A percentile compares a stretch with the other conserved stretches of the same genome.
phyloP scores from a whole-genome alignment of 1,140 invertebrate species.

The Hestina assimilis region DNA sequence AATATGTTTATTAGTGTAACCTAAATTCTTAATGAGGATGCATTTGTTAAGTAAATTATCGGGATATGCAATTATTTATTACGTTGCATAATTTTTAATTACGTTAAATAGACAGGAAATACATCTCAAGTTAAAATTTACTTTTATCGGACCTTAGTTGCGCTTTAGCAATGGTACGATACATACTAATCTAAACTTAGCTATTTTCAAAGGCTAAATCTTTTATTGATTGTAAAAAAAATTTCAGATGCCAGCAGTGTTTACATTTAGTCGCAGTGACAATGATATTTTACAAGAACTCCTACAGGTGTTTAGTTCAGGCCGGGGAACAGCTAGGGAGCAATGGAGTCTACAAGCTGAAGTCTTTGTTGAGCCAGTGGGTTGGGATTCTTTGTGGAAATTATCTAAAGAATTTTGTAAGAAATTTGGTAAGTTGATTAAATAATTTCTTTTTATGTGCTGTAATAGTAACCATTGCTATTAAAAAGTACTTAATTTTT shows the following conservation, averaged over 20 bases:
- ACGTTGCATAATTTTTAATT: conserved; percentile 3
- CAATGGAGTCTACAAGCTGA: conserved; percentile 66
- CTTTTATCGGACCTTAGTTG: too few relatives aligned
- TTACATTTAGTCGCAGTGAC: conserved; percentile 56
- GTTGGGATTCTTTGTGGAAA: conserved; percentile 71
- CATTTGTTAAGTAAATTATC: conserved; percentile 16
- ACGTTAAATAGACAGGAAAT: too few relatives aligned
- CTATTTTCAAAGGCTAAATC: too few relatives aligned
- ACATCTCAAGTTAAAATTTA: too few relatives aligned
- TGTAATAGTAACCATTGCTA: too few relatives aligned
- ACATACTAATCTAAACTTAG: too few relatives aligned
- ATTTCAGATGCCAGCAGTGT: conserved; percentile 55
- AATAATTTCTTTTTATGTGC: background rate
- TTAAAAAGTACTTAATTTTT: too few relatives aligned
- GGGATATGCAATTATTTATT: conserved; percentile 5
- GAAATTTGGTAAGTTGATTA: conserved; percentile 54
- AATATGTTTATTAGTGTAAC: conserved; percentile 3
- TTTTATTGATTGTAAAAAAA: too few relatives aligned
- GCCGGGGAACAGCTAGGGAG: conserved; percentile 51
- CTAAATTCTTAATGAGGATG: conserved; percentile 22
- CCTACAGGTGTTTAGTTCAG: conserved; percentile 56
- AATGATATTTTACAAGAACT: conserved; percentile 60
- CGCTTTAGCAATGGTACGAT: background rate
- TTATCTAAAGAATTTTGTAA: conserved; percentile 70
- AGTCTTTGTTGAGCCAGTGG: conserved; percentile 60